A percentile compares a stretch with the other conserved stretches of the same genome.
Conservation (phyloP, 2,888 invertebrate species). For the Peribatodes rhomboidaria region DNA sequence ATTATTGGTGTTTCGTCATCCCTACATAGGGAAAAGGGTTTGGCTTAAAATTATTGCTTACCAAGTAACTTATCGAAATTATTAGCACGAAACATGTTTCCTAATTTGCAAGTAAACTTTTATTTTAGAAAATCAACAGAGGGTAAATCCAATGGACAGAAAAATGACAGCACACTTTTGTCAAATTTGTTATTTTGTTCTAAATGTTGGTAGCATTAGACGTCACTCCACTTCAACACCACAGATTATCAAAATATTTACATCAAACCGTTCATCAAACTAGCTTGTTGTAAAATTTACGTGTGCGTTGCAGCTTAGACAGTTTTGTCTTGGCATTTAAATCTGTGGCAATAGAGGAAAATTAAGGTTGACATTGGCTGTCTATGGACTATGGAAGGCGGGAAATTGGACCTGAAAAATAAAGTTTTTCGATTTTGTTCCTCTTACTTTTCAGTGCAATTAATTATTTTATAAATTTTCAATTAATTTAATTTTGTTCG, state of each 20-base stretch:
- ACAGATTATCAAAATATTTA: conserved; percentile 1
- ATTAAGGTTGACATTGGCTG: neutral
- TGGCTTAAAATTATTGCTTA: conserved; percentile 63
- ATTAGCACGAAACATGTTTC: conserved; percentile 87
- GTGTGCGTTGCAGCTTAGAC: neutral
- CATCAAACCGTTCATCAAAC: conserved; percentile 7
- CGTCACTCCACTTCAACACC: conserved; percentile 20
- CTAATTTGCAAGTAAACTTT: conserved; percentile 63
- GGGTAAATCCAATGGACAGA: conserved; percentile 73
- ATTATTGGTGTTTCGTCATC: conserved; percentile 9
- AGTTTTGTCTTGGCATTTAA: neutral
- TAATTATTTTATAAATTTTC: no score
- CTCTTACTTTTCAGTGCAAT: no score
- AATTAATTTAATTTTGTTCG: no score
- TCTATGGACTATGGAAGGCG: neutral
- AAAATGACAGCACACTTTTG: conserved; percentile 83
- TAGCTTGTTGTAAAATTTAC: neutral
- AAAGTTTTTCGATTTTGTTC: no score
- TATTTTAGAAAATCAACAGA: conserved; percentile 78
- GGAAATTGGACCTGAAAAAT: neutral
- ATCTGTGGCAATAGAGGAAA: neutral
- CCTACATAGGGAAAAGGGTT: conserved; percentile 13
- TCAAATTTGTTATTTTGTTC: conserved; percentile 68
- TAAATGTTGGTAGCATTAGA: conserved; percentile 41
- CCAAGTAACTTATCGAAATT: conserved; percentile 90